A percentile compares a stretch with the other conserved stretches of the same genome.
phyloP scores from a whole-genome alignment of 2,797 vertebrate species.

The Gadopsis marmoratus region DNA sequence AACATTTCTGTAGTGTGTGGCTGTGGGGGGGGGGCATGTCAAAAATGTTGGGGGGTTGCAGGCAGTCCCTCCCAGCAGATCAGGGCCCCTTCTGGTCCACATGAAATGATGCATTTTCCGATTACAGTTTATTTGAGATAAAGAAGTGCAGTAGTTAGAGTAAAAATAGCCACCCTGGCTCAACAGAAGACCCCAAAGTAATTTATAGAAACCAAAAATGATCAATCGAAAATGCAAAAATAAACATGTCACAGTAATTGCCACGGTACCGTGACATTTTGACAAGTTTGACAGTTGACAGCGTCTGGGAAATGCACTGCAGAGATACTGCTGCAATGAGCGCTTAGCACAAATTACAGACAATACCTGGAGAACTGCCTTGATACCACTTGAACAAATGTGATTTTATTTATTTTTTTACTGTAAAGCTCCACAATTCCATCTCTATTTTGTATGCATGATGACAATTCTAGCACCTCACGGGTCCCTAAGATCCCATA shows the following conservation, averaged over 20 bases:
- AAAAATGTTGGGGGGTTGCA: background rate
- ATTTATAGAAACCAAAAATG: background rate
- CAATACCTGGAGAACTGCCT: conserved; percentile 10
- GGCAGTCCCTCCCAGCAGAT: background rate
- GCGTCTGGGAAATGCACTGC: conserved; percentile 4
- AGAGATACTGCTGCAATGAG: conserved; percentile 34
- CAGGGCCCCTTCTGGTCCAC: background rate
- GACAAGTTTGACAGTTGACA: conserved; percentile 45
- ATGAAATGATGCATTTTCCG: background rate
- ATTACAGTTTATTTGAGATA: background rate
- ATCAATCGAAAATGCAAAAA: conserved; percentile 31
- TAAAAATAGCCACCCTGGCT: background rate
- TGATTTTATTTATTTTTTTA: background rate
- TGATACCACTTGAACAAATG: background rate
- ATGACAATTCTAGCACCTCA: conserved; percentile 20
- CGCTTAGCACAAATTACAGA: conserved; percentile 21
- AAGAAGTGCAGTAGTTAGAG: background rate
- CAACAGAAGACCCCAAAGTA: background rate
- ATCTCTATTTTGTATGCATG: background rate
- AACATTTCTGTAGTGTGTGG: background rate
- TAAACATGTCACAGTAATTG: conserved; percentile 35
- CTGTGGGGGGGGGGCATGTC: background rate
- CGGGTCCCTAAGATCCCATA: conserved; percentile 19
- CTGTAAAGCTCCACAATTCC: background rate
- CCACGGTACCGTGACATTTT: conserved; percentile 31